Percentiles rank a stretch among this genome's conserved stretches.
Conservation (phyloP, 2,113 vertebrate genomes). For the Microcebus murinus region DNA sequence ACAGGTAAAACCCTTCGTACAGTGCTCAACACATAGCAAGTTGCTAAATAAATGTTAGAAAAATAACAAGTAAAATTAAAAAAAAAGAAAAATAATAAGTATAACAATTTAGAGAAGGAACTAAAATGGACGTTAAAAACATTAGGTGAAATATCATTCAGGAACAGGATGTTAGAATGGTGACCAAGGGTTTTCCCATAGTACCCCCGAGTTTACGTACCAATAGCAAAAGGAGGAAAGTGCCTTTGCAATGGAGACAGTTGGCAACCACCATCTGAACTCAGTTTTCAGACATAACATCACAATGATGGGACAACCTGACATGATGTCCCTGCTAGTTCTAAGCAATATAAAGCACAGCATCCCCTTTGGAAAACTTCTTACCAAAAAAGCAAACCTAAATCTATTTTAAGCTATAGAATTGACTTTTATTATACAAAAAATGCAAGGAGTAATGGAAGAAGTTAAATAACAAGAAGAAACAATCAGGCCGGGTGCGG, state of each 20-base stretch:
- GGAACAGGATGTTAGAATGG: background rate
- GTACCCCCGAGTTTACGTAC: background rate
- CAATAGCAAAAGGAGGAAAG: background rate
- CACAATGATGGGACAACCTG: background rate
- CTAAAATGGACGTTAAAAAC: constrained; percentile 7
- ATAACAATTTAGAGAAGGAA: background rate
- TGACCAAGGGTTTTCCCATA: background rate
- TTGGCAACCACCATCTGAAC: background rate
- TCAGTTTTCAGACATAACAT: background rate
- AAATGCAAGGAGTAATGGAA: constrained; percentile 1
- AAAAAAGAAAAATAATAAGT: background rate
- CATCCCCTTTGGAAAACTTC: background rate
- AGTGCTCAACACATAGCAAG: background rate
- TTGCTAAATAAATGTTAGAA: constrained; percentile 8
- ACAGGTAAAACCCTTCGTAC: background rate
- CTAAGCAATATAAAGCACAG: background rate
- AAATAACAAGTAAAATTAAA: background rate
- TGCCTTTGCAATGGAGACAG: background rate
- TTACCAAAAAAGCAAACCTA: background rate
- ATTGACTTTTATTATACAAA: background rate
- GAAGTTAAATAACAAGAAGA: constrained; percentile 13
- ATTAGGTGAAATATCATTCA: background rate
- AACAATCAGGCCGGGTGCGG: background rate
- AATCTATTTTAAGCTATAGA: background rate
- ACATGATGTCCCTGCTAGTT: background rate